Percentiles rank a stretch among this genome's conserved stretches.
These are phyloP conservation scores for Pteromalus puparum DNA, from an alignment of 1,140 invertebrate species.

Conservation along the genomic window DNA sequence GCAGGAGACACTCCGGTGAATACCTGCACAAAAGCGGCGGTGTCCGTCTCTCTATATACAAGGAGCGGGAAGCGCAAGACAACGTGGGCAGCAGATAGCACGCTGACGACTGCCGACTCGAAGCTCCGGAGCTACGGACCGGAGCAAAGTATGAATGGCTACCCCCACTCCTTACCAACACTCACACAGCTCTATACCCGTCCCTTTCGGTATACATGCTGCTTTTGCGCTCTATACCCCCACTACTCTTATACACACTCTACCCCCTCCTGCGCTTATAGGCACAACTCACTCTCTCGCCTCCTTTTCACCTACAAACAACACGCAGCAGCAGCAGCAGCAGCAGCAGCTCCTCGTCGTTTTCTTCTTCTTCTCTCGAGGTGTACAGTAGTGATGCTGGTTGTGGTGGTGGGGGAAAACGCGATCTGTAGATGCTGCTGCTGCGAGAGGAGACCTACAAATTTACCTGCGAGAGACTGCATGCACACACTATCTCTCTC, in stretches of 20 bases:
- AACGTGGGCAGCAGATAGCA: constrained; percentile 21
- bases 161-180: constrained; percentile 67
- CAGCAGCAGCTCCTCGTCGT: background rate
- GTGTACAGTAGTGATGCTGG: no score
- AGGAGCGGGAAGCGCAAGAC: background rate
- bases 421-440: background rate
- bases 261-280: background rate
- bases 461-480: constrained; percentile 29
- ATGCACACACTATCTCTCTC: background rate
- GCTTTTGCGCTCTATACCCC: background rate
- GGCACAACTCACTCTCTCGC: constrained; percentile 10
- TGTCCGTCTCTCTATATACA: no score
- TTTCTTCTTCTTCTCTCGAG: no score
- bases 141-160: constrained; percentile 72
- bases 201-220: constrained; percentile 20
- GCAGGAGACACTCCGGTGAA: background rate
- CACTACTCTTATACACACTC: background rate
- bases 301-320: constrained; percentile 24
- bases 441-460: constrained; percentile 27
- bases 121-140: background rate
- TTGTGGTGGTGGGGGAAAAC: background rate
- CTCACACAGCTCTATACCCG: background rate
- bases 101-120: constrained; percentile 32
- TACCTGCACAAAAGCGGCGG: no score
- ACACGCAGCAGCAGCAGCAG: background rate